Base-by-base conservation (phyloP, 2,113 vertebrate species). In the Daphoenositta chrysoptera region DNA sequence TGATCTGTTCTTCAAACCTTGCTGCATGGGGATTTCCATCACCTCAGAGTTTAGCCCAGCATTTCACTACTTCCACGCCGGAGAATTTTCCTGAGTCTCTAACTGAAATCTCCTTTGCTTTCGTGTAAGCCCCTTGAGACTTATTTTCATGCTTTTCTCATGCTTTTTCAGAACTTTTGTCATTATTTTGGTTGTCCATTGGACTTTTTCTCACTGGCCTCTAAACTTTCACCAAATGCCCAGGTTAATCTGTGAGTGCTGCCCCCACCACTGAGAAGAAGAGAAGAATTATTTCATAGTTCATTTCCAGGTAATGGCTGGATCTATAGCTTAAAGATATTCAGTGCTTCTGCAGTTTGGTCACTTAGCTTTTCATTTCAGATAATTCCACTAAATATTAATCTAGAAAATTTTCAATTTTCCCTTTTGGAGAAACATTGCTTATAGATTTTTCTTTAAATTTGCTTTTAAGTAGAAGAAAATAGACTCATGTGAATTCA, bases 1-100 rank as follows among this genome's bases (percentile, higher is more conserved):
- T 91, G 93, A 87, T 94, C 95, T 94, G 60, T 75, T 95, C 94
- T 94, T 91, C 94, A 75, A 75, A 92, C 75, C 56, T 66, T 84
- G 6, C 72, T 89, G 83, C 86, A n/a, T 21, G 56, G 89, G 93
- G 93, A 94, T 96, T 96, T 96, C 78, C 47, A 66, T 71, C 89
- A 90, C 76, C 64, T 50, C 21, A 45, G 86, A 94, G 72, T 94
- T 95, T 83, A 96, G 88, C 45, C 71, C 77, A 71, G 61, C 6
- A 0, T 89, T 95, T 92, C 86, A 75, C 84, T 44, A 47, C 58
- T 64, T 92, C 87, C 51, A 45, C 64, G 37, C 64, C 1, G 12
- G 47, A 83, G 64, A 93, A 60, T 78, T 81, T 83, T 73, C 72
- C 80, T 64, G 85, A 89, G 69, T 75, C 86, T 93, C 72, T 78